Evolutionary conservation across 2,113 vertebrate species (phyloP).

Genomic region (Notothenia rossii): DNA sequence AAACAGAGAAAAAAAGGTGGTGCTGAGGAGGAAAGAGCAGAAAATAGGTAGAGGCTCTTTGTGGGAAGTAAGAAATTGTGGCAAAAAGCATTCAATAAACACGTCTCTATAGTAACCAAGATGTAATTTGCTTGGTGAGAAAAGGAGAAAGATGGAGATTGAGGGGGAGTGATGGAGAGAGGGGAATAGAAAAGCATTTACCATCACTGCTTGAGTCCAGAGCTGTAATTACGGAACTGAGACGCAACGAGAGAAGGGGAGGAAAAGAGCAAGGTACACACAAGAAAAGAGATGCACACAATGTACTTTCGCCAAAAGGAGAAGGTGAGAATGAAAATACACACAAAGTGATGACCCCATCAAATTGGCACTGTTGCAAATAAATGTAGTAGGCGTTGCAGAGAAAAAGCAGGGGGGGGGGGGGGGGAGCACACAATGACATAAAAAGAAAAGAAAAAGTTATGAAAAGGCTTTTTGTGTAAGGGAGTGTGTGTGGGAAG

Average conservation of each 20-base stretch:
- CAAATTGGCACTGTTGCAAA: conserved; percentile 52
- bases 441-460: conserved; percentile 12
- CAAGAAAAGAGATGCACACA: conserved; percentile 57
- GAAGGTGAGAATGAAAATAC: conserved; percentile 61
- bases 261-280: conserved; percentile 59
- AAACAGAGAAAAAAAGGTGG: conserved; percentile 39
- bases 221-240: conserved; percentile 85
- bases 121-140: conserved; percentile 84
- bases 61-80: conserved; percentile 56
- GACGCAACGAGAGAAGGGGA: conserved; percentile 66
- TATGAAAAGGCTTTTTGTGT: conserved; percentile 23
- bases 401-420: conserved; percentile 10
- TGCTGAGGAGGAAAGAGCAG: conserved; percentile 13
- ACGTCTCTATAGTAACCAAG: conserved; percentile 85
- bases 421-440: conserved; percentile 18
- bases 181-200: conserved; percentile 85
- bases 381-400: conserved; percentile 32
- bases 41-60: conserved; percentile 24
- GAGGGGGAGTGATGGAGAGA: conserved; percentile 71
- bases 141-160: conserved; percentile 71
- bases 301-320: conserved; percentile 64
- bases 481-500: conserved; percentile 4
- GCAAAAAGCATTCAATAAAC: conserved; percentile 83
- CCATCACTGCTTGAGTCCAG: conserved; percentile 86
- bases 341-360: conserved; percentile 57